Evolutionary conservation across 2,797 vertebrate species (phyloP), one percentile per base, ranked within the genome.

Genomic region (Tragelaphus oryx): DNA sequence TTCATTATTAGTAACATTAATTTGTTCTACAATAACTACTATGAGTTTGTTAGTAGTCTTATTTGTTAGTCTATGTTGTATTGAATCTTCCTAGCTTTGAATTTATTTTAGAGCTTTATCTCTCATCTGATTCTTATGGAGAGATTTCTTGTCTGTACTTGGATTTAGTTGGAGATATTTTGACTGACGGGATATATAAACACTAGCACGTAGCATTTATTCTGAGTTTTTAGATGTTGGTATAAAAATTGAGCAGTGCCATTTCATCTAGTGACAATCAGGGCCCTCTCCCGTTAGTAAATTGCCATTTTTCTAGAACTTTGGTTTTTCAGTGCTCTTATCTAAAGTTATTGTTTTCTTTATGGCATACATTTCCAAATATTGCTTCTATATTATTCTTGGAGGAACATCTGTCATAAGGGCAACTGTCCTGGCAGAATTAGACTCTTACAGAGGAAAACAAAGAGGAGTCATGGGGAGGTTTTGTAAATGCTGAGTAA

Each of bases 41-140:
- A 12, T 54, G 81, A 81, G 1, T 37, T 59, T 94, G 52, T 62
- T 50, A 88, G 48, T 1, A 65, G 13, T 79, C 24, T 55, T 93
- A 54, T 75, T 41, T 90, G n/a, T 87, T 92, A 94, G 76, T 54
- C 22, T 57, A 24, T 1, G 74, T 87, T 74, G 79, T 89, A 11
- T 89, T 20, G 2, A 71, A 59, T 30, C 30, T 91, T 94, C 37
- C 37, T 93, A 89, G 28, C 16, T 68, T 30, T 87, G 57, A 76
- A 44, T 84, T 80, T 75, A 52, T 87, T 95, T 95, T 90, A 65
- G 65, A 95, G 20, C 8, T 87, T 89, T 93, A 22, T 78, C 46
- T 89, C 93, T 92, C 74, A 62, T 87, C 5, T 89, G 59, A 87
- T 85, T 85, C 22, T 60, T 80, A 81, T 41, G 41, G 6, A 76